Evolutionary conservation across 2,888 invertebrate species (phyloP), one percentile per base, ranked within the genome.

Genomic region (Drosophila merina): DNA sequence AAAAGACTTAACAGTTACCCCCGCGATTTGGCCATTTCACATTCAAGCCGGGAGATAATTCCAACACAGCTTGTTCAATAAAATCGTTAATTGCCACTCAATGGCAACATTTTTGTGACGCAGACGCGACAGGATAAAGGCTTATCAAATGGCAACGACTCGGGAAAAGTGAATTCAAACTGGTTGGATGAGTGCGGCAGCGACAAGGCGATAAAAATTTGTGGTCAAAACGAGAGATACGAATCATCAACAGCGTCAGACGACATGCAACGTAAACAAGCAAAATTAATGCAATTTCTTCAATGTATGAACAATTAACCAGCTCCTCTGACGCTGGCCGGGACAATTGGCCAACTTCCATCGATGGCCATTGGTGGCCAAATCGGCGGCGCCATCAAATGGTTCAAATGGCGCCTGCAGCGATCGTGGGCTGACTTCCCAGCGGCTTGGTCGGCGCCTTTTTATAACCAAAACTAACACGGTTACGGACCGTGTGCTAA

Each of bases 51-150:
- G 31, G 47, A 36, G 64, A 42, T 66, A 49, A 66, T 66, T 67
- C 64, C 62, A 3, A 36, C 30, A 42, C 70, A 44, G 56, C 75
- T 77, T 79, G 85, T 69, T 84, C 74, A 84, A 76, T 86, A 80
- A 86, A 73, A 82, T 71, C 76, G 68, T 74, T 84, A 86, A 82
- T 82, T 86, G 82, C 85, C 76, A 86, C 78, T 82, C 85, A 84
- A 82, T 77, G 38, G 72, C 82, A 69, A 67, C 71, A 86, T 86
- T 78, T 84, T 84, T 86, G 72, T 76, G 76, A 82, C 57, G 76
- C 79, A 31, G 54, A 52, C 63, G 63, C 72, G 85, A 69, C 81
- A 80, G 80, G 83, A 86, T 82, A 86, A 84, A 85, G 67, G 75
- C 86, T 86, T 81, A 81, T 81, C 80, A 81, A 79, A 66, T 71